Evolutionary conservation across 2,113 vertebrate genomes (phyloP), one percentile per base, ranked within the genome.

Genomic region (Peromyscus californicus): DNA sequence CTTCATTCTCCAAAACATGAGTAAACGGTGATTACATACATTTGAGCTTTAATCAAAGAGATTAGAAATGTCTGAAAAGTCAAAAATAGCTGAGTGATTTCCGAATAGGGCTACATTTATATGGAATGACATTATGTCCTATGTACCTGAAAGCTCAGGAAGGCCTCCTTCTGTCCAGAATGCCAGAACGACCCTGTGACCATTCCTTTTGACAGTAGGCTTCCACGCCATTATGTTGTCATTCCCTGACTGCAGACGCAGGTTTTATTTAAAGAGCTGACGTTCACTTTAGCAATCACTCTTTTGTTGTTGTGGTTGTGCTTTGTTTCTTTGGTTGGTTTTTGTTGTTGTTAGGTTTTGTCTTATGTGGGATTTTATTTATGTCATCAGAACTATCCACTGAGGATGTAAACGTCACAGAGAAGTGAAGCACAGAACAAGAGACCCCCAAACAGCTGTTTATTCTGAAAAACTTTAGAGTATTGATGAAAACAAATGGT

Each of bases 51-150:
- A 88, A 54, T 11, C 33, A 91, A 69, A 85, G 13, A 42, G 24
- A 80, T 89, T 67, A 72, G 4, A 24, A 93, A 54, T 91, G 24
- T 83, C 33, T 90, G 67, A 70, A 96, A 61, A 80, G 59, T 90
- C 65, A 31, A 84, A 39, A 84, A 33, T 57, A 22, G 15, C 42
- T 51, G 11, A n/a, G 16, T 54, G 3, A 4, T 88, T 94, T 92
- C 59, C 39, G 45, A 80, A 90, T 59, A 54, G 54, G 29, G 33
- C 33, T 90, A 8, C 13, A 48, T 17, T 75, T n/a, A 8, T 45
- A 1, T 51, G 33, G 7, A 67, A 61, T 0, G 22, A 12, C 13
- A 33, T 67, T 89, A 17, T 91, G 75, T 83, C 13, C 31, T 26
- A 42, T 36, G 11, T 39, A n/a, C 39, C 22, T 67, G 17, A 70